These are phyloP conservation scores for Nomada fabriciana DNA, from an alignment of 2,888 invertebrate genomes.

Conservation along the genomic window DNA sequence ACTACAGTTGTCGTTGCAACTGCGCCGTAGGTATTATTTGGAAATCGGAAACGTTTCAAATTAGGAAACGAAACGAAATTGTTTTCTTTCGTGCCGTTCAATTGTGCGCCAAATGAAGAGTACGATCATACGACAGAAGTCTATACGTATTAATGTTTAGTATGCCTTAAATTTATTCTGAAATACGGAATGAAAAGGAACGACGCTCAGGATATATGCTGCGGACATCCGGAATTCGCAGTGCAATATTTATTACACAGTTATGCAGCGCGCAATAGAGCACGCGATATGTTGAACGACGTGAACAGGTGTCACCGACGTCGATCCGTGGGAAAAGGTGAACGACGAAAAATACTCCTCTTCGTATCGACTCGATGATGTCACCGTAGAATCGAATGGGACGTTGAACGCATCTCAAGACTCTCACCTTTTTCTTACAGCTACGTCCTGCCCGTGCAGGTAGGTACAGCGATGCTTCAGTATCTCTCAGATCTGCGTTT, in stretches of 20 bases:
- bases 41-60: no score
- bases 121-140: no score
- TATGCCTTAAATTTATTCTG: no score
- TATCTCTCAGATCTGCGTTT: not conserved
- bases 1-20: no score
- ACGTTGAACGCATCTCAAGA: not conserved
- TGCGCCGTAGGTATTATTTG: no score
- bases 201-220: not conserved
- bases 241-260: not conserved
- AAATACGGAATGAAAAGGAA: no score
- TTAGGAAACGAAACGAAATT: no score
- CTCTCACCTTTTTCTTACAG: not conserved
- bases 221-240: conserved; percentile 18
- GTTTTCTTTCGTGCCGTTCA: no score
- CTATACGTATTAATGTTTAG: no score
- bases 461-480: not conserved
- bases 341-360: conserved; percentile 9
- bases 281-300: conserved; percentile 12
- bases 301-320: conserved; percentile 35
- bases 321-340: conserved; percentile 39
- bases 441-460: no score
- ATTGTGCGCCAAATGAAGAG: no score
- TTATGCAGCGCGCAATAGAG: not conserved
- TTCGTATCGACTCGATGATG: conserved; percentile 19
- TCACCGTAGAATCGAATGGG: conserved; percentile 7